phyloP scores from a whole-genome alignment of 2,113 vertebrate species.

The Oxyura jamaicensis region DNA sequence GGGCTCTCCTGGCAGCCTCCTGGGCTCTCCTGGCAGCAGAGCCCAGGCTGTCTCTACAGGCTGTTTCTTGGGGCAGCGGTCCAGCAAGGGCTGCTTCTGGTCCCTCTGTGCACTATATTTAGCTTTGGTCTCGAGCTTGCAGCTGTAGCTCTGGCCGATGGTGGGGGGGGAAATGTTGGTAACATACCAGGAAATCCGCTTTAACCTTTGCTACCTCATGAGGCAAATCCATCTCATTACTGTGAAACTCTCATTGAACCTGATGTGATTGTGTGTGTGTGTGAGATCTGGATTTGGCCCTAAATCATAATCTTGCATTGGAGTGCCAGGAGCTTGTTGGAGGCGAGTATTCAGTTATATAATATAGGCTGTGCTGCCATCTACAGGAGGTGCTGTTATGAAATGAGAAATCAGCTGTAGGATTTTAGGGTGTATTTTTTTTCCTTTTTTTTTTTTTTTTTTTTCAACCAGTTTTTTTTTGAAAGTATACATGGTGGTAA shows the following conservation, averaged over 20 bases:
- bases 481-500: background rate
- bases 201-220: background rate
- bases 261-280: fast-evolving
- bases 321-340: background rate
- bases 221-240: fast-evolving
- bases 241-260: background rate
- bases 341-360: background rate
- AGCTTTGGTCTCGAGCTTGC: background rate
- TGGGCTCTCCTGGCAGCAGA: background rate
- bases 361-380: constrained; percentile 55
- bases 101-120: background rate
- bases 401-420: background rate
- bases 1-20: too few species aligned
- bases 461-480: background rate
- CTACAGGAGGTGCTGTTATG: constrained; percentile 58
- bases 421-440: too few species aligned
- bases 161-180: background rate
- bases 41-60: background rate
- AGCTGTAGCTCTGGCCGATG: background rate
- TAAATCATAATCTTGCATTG: background rate
- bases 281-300: background rate
- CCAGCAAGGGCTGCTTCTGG: background rate
- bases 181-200: background rate
- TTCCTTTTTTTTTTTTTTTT: background rate
- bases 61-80: fast-evolving